Percentiles rank a stretch among this genome's conserved stretches.
These are phyloP conservation scores for Dasyprocta punctata DNA, from an alignment of 2,113 vertebrate species.

Conservation along the genomic window DNA sequence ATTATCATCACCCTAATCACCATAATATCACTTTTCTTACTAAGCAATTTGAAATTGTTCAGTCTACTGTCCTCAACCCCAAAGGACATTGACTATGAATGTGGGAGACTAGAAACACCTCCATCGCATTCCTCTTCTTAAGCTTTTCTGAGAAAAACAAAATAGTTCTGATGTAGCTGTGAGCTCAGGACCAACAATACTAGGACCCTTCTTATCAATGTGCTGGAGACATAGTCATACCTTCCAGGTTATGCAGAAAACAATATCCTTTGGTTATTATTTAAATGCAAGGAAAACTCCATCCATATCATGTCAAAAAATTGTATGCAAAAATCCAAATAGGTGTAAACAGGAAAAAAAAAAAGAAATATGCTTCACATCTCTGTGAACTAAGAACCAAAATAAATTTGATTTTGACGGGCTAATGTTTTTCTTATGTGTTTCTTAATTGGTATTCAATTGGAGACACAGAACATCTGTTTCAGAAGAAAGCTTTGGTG, in stretches of 20 bases:
- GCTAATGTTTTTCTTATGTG: conserved; percentile 41
- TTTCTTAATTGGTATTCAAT: conserved; percentile 52
- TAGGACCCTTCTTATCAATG: background rate
- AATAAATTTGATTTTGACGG: conserved; percentile 46
- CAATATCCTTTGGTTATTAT: background rate
- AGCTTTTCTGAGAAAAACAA: background rate
- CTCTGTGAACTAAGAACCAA: conserved; percentile 46
- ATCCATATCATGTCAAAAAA: background rate
- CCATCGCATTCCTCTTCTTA: background rate
- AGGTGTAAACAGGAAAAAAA: background rate
- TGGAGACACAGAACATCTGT: background rate
- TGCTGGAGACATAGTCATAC: background rate
- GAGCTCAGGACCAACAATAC: background rate
- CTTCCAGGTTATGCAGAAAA: background rate
- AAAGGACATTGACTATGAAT: background rate
- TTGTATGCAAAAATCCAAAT: background rate
- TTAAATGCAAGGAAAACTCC: background rate
- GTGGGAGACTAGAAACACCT: background rate
- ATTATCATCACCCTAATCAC: background rate
- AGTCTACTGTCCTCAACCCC: background rate
- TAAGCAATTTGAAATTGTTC: background rate
- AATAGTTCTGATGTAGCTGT: background rate
- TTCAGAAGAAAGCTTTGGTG: conserved; percentile 1
- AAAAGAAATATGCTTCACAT: background rate
- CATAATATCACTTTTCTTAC: background rate